phyloP scores from a whole-genome alignment of 1,140 invertebrate species.

The Lineus longissimus region DNA sequence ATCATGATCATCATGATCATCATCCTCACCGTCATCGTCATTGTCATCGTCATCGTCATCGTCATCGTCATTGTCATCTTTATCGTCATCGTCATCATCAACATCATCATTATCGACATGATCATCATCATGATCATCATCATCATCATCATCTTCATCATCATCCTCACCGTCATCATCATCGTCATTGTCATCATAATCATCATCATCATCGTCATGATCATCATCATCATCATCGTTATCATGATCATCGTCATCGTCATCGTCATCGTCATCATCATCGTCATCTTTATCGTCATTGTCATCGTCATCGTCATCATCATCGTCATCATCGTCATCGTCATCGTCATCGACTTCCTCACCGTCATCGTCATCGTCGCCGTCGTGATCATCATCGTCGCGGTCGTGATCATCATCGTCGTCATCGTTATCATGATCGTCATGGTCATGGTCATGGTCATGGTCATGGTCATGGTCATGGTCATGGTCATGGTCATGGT shows the following conservation, averaged over 20 bases:
- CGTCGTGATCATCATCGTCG: too few species aligned
- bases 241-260: not conserved
- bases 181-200: too few species aligned
- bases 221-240: too few species aligned
- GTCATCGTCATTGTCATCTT: conserved; percentile 12
- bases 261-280: conserved; percentile 3
- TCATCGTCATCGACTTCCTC: conserved; percentile 10
- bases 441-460: too few species aligned
- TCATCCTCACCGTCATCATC: too few species aligned
- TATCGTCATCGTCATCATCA: conserved; percentile 3
- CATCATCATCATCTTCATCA: conserved; percentile 15
- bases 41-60: conserved; percentile 9
- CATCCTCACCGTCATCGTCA: too few species aligned
- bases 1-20: conserved; percentile 16
- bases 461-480: too few species aligned
- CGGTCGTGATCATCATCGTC: too few species aligned
- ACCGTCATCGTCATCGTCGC: conserved; percentile 10
- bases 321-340: conserved; percentile 9
- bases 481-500: too few species aligned
- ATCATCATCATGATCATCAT: conserved; percentile 11
- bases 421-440: too few species aligned
- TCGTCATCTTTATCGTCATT: conserved; percentile 10
- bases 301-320: not conserved
- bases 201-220: too few species aligned
- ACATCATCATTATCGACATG: too few species aligned